These are phyloP conservation scores for Panurus biarmicus DNA, from an alignment of 2,113 vertebrate species.

Conservation along the genomic window DNA sequence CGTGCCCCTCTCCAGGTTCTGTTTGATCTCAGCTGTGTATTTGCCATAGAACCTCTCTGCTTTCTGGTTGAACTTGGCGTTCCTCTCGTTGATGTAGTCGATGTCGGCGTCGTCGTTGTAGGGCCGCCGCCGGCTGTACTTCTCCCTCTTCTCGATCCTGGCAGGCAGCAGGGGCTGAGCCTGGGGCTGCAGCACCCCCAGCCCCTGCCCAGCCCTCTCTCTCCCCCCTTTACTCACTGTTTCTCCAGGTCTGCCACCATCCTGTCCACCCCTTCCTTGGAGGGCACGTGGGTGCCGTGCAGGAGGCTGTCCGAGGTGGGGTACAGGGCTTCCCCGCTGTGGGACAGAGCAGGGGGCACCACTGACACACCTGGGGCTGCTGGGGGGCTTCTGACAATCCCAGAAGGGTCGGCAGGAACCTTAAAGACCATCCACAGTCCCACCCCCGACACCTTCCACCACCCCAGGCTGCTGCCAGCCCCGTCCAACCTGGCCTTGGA, in stretches of 20 bases:
- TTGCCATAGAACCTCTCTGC: conserved; percentile 97
- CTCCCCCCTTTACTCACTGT: conserved; percentile 75
- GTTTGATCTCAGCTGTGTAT: conserved; percentile 96
- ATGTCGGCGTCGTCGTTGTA: conserved; percentile 95
- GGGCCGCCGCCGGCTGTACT: conserved; percentile 89
- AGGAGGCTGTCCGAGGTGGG: conserved; percentile 90
- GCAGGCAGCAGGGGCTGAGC: neutral
- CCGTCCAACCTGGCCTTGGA: neutral
- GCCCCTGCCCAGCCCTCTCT: neutral
- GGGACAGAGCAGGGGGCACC: neutral
- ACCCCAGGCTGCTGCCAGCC: accelerated
- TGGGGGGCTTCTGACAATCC: no score
- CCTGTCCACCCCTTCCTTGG: conserved; percentile 84
- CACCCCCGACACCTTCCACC: neutral
- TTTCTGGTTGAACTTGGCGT: conserved; percentile 99
- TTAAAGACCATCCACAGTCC: neutral
- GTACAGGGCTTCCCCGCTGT: conserved; percentile 89
- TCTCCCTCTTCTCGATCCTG: conserved; percentile 93
- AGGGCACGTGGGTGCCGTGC: conserved; percentile 88
- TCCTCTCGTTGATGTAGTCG: conserved; percentile 97
- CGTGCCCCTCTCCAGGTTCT: conserved; percentile 96
- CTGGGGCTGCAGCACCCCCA: neutral
- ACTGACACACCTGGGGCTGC: accelerated
- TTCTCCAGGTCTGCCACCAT: conserved; percentile 95
- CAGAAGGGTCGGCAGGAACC: no score